phyloP scores from a whole-genome alignment of 2,797 vertebrate species.

The Galago senegalensis region DNA sequence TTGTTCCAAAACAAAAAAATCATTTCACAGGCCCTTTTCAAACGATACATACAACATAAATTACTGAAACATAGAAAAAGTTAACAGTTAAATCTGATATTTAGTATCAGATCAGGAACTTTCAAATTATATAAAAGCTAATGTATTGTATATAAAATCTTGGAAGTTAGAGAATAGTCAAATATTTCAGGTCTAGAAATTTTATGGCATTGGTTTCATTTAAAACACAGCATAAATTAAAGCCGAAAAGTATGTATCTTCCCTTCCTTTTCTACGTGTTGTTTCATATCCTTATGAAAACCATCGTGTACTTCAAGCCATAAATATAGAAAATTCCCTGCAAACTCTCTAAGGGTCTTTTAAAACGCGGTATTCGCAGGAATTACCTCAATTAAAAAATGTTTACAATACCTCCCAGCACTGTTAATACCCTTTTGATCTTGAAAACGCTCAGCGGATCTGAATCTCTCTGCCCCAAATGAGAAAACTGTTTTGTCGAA shows the following conservation, averaged over 20 bases:
- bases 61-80: not conserved
- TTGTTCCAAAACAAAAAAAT: constrained; percentile 22
- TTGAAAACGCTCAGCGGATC: constrained; percentile 21
- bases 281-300: constrained; percentile 35
- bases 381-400: constrained; percentile 54
- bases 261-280: not conserved
- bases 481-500: constrained; percentile 56
- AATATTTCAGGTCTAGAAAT: constrained; percentile 4
- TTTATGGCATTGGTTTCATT: constrained; percentile 24
- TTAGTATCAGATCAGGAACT: constrained; percentile 14
- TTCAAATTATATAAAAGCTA: constrained; percentile 4
- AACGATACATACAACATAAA: constrained; percentile 12
- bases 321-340: constrained; percentile 36
- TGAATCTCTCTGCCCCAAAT: constrained; percentile 27
- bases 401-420: not conserved
- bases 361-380: not conserved
- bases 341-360: not conserved
- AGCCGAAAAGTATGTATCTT: not conserved
- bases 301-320: not conserved
- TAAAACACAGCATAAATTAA: constrained; percentile 47
- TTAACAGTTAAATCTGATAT: not conserved
- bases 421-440: constrained; percentile 51
- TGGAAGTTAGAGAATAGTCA: not conserved
- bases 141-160: constrained; percentile 23
- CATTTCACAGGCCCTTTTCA: constrained; percentile 31